These are phyloP conservation scores for Parochlus steinenii DNA, from an alignment of 2,888 invertebrate genomes.

Conservation along the genomic window DNA sequence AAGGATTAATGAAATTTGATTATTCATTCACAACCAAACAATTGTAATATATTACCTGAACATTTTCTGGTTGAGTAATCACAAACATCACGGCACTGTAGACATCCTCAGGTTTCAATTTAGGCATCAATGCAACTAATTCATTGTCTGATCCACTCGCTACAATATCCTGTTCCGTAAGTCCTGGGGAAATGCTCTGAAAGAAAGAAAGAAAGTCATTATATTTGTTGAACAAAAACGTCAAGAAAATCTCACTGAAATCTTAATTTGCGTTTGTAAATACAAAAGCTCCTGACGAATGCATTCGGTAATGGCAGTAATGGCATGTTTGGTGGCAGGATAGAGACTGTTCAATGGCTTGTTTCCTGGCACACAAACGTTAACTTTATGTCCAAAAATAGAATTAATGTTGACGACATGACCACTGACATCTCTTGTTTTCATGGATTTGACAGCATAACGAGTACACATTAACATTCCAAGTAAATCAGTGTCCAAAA, in stretches of 20 bases:
- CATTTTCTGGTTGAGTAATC: slow-evolving; percentile 19
- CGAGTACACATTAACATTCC: slow-evolving; percentile 34
- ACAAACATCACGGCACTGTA: slow-evolving; percentile 19
- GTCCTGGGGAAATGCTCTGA: slow-evolving; percentile 19
- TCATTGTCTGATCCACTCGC: slow-evolving; percentile 16
- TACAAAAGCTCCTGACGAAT: slow-evolving; percentile 23
- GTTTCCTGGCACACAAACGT: slow-evolving; percentile 20
- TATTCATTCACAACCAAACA: neutral
- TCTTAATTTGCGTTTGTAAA: slow-evolving; percentile 20
- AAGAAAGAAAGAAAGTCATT: slow-evolving; percentile 7
- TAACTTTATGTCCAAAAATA: slow-evolving; percentile 20
- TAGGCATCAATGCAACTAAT: slow-evolving; percentile 19
- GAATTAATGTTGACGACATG: slow-evolving; percentile 20
- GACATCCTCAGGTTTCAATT: slow-evolving; percentile 18
- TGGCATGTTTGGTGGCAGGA: slow-evolving; percentile 21
- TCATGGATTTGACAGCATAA: slow-evolving; percentile 35
- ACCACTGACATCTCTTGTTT: slow-evolving; percentile 31
- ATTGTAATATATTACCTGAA: slow-evolving; percentile 16
- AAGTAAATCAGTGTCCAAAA: slow-evolving; percentile 35
- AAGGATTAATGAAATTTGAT: neutral
- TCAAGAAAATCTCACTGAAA: slow-evolving; percentile 20
- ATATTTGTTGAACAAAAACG: neutral
- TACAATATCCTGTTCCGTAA: slow-evolving; percentile 19
- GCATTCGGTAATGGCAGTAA: slow-evolving; percentile 24
- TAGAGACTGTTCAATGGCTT: slow-evolving; percentile 20